Evolutionary conservation across 1,140 invertebrate genomes (phyloP), one percentile per base, ranked within the genome.

Genomic region (Coenobita brevimanus): DNA sequence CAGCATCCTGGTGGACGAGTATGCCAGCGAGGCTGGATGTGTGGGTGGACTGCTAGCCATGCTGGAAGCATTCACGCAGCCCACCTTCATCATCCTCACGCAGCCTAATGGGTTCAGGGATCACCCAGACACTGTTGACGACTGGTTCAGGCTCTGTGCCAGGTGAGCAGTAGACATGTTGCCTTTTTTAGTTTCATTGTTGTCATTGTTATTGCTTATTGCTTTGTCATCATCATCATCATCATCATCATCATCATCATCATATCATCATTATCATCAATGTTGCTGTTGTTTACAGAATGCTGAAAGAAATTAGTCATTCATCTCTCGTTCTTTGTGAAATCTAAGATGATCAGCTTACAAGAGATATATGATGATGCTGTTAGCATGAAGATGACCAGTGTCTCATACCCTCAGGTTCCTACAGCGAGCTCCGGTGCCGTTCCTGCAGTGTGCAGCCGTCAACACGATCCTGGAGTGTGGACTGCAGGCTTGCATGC

Each of bases 101-200:
- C 92, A 93, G 90, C 92, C 92, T 54, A 92, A 94, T 94, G 97
- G 97, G 1, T 93, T 99, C 10, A 94, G 95, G 85, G 96, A 98
- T 92, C 96, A 99, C 94, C 98, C 99, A 0, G 98, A 99, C 91
- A 99, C 98, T 0, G 97, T 99, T 0, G 99, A 99, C 92, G 99
- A 99, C 92, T 95, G 99, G 82, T 99, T 99, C 92, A 94, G 98
- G 69, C 94, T 99, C 33, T 97, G 96, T 92, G 94, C 95, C 79
- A 94, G 97, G 91, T 90, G 30, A 69, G 81, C 17, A 24, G 69
- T 46, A 2, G n/a, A 15, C 3, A 73, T 17, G 46, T 64, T 21
- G 15, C 27, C 24, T 27, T 17, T 43, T 41, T 30, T 3, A 3
- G 17, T 71, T 33, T 15, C n/a, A 36, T 41, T 24, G 50, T 57